Base-by-base conservation (phyloP, 2,797 vertebrate species). In the Acanthornis magna region DNA sequence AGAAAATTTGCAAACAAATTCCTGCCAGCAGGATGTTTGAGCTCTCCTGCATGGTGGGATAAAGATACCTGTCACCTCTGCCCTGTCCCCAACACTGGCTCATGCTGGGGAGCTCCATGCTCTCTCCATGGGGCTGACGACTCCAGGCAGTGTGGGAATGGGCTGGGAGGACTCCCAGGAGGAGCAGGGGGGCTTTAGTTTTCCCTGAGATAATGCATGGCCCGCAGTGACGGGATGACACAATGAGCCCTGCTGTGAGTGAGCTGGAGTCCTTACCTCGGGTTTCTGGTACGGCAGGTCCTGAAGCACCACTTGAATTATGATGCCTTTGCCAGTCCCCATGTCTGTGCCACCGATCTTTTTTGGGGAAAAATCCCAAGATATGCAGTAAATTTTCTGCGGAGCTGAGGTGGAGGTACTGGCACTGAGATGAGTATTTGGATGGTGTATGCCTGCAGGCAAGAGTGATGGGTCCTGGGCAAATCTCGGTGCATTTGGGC, bases 1-100 rank as follows among this genome's bases (percentile, higher is more conserved):
- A 97, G 95, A 97, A 98, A 97, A 97, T 93, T 96, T 96, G 97
- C 95, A 92, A 96, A 98, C 98, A 98, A 99, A 99, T 99, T 99
- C 98, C 97, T 97, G 98, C 97, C 98, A 98, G 98, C 96, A 92
- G 98, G 98, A 97, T 23, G 88, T 91, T 97, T 93, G 91, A 96
- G 97, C 91, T 94, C 87, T 98, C 98, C 98, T 97, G 97, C 42
- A 11, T 97, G 97, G 97, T 81, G 16, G 96, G 97, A 98, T 98
- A 97, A 99, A 99, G 98, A 97, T 97, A 98, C 98, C 98, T 98
- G 98, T 97, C 98, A 97, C 98, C 98, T 97, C 90, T n/a, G 82
- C 95, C 96, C 82, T 71, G 94, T 98, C 96, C 97, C 97, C 85
- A 97, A 92, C 89, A 93, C 96, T 42, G 1, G 62, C 94, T 93